Evolutionary conservation across 2,797 vertebrate species (phyloP).

Genomic region (Zenarchopterus dispar): DNA sequence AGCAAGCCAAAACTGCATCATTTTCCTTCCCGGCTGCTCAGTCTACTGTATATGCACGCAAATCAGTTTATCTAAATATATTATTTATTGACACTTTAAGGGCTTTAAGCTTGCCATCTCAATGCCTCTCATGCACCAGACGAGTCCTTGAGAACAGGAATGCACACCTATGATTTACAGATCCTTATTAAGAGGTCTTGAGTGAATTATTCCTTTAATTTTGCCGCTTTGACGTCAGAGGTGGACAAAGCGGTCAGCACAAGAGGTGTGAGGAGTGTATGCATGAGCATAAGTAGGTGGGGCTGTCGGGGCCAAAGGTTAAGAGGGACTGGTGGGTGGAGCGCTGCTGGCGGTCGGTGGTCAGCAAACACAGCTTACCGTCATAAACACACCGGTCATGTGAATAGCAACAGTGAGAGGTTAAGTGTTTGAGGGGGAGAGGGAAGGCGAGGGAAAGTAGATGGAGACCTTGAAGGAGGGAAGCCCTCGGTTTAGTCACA

Average conservation of each 20-base stretch:
- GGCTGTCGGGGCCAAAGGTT: constrained; percentile 62
- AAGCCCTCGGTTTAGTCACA: constrained; percentile 63
- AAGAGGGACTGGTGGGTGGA: constrained; percentile 49
- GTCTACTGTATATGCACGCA: background rate
- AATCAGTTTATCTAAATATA: too few species aligned
- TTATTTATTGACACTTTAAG: too few species aligned
- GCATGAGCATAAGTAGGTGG: constrained; percentile 40
- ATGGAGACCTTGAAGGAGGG: constrained; percentile 34
- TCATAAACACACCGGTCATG: constrained; percentile 53
- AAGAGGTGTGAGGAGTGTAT: constrained; percentile 41
- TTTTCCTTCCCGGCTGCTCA: constrained; percentile 27
- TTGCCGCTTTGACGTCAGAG: constrained; percentile 69
- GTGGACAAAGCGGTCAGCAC: constrained; percentile 56
- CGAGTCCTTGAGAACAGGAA: constrained; percentile 11
- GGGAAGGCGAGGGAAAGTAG: constrained; percentile 3
- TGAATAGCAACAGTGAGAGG: constrained; percentile 21
- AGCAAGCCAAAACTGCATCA: constrained; percentile 37
- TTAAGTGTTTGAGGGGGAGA: constrained; percentile 8
- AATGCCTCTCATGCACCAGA: background rate
- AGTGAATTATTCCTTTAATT: constrained; percentile 56
- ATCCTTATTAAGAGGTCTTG: constrained; percentile 1
- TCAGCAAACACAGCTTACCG: constrained; percentile 69
- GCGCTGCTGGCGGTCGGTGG: constrained; percentile 26
- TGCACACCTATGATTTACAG: constrained; percentile 29
- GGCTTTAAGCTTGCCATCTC: too few species aligned